Conservation (phyloP, 2,113 vertebrate species). For the Oreochromis tanganicae region DNA sequence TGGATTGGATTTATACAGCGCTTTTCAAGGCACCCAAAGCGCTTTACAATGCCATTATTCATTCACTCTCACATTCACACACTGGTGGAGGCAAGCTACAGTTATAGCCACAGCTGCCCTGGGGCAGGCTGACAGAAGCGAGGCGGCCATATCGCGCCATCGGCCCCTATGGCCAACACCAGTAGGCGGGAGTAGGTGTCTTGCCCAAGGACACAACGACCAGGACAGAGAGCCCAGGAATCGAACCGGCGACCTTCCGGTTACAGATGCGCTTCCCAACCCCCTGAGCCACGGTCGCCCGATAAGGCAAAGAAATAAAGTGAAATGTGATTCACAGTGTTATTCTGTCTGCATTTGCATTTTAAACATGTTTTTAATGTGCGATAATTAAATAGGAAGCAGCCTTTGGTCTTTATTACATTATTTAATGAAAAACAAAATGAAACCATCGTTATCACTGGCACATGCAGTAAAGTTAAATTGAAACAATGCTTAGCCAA, state of each 20-base stretch:
- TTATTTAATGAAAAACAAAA: not conserved
- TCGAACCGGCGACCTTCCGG: rapidly evolving
- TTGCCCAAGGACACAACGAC: too few species aligned
- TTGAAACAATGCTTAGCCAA: not conserved
- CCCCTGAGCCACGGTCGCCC: too few species aligned
- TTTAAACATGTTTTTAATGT: not conserved
- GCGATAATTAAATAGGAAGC: not conserved
- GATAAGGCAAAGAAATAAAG: not conserved
- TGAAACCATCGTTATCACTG: not conserved
- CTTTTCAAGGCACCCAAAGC: too few species aligned
- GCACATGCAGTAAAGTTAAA: not conserved
- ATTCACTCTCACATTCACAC: too few species aligned
- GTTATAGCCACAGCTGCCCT: rapidly evolving
- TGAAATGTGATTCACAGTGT: not conserved
- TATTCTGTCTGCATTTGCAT: not conserved
- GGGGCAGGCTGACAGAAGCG: rapidly evolving
- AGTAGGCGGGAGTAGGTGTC: too few species aligned
- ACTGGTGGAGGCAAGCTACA: too few species aligned
- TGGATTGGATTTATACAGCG: too few species aligned
- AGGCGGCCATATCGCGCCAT: rapidly evolving
- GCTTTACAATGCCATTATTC: too few species aligned
- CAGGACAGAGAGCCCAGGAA: too few species aligned
- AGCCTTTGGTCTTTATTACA: not conserved
- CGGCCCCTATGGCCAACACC: rapidly evolving
- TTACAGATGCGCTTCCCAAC: not conserved